Conservation (phyloP, 1,140 invertebrate genomes). For the Penaeus vannamei region DNA sequence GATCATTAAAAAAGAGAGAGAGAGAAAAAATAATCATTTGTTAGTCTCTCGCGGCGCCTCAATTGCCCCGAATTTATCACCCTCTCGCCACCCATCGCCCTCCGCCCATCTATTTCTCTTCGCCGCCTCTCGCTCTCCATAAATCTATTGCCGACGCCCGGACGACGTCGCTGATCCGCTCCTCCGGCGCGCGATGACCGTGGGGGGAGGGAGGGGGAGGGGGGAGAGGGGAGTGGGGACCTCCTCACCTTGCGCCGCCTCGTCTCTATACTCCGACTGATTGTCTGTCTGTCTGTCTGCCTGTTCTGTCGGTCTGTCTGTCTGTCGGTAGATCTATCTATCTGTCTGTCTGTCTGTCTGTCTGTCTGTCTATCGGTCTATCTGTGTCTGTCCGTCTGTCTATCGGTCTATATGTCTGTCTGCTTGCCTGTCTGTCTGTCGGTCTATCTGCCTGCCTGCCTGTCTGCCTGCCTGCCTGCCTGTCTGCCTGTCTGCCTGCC, state of each 20-base stretch:
- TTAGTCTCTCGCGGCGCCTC: too few species aligned
- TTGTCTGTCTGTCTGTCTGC: not conserved
- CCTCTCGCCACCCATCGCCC: too few species aligned
- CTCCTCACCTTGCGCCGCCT: not conserved
- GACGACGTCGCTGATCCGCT: not conserved
- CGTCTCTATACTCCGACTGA: too few species aligned
- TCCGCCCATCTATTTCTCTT: too few species aligned
- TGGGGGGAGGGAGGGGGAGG: not conserved
- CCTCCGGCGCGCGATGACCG: too few species aligned
- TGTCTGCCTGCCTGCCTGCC: not conserved
- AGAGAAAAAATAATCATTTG: not conserved
- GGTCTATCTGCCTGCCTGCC: not conserved
- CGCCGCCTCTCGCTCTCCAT: not conserved
- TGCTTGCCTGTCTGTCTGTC: constrained; percentile 14
- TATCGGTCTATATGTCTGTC: not conserved
- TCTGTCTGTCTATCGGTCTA: not conserved
- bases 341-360: not conserved
- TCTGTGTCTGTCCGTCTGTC: not conserved
- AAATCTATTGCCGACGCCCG: constrained; percentile 4
- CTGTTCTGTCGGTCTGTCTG: not conserved
- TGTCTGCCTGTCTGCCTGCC: not conserved
- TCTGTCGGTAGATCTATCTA: not conserved
- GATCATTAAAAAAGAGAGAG: not conserved
- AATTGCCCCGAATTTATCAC: too few species aligned
- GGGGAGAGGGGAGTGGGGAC: not conserved